Base-by-base conservation (phyloP, 2,113 vertebrate genomes). In the Rana temporaria region DNA sequence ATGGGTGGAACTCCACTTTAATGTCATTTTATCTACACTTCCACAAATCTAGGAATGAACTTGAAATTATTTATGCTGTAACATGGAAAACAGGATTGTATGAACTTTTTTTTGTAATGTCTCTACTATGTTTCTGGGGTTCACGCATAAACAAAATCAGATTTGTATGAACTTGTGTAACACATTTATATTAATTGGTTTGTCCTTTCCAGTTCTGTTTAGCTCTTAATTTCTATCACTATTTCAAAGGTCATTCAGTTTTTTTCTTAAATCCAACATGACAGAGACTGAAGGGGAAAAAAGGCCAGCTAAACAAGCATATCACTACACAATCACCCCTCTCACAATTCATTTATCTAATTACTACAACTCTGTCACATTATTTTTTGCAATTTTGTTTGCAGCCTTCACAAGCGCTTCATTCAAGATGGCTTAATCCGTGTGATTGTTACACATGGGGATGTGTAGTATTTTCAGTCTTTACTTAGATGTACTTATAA, bases 131-230 rank as follows among this genome's bases (percentile, higher is more conserved):
- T 48, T 70, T 70, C 48, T 70, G 55, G 69, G 52, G 24, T 52
- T 56, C 55, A 55, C 55, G 55, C 14, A 48, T 8, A 71, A 71
- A 71, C 48, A 71, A 55, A 71, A 55, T 55, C 22, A 71, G 30
- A 71, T 71, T 78, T 78, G 75, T 93, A 93, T 93, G 90, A 89
- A 87, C 87, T 90, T 87, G 87, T 91, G 87, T 90, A 95, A 95
- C 93, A 95, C 95, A 96, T 96, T 97, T 96, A 96, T 96, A 96
- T 94, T 96, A 97, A 98, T 97, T 97, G 96, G 96, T 96, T 95
- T 98, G 96, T 99, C 97, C 97, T 97, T 96, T 98, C 96, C 96
- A 95, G 96, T 98, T 96, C 93, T 92, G 92, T 96, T 96, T 96
- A 97, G 97, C 96, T 97, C 96, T 96, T 97, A 95, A 96, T 95